Percentiles rank a stretch among this genome's conserved stretches.
Conservation (phyloP, 1,140 invertebrate species). For the Drosophila orosa region DNA sequence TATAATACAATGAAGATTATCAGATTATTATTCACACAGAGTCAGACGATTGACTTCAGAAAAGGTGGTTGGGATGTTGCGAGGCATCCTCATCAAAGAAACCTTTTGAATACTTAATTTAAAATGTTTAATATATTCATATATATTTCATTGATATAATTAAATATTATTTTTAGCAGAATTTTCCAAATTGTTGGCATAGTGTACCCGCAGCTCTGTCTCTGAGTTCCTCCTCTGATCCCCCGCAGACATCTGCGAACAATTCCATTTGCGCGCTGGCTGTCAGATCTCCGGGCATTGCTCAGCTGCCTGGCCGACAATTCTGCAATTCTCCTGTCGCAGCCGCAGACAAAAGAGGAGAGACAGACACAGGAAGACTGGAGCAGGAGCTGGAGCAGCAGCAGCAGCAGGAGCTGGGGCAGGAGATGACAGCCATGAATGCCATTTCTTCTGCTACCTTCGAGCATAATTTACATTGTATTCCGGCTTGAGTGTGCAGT, state of each 20-base stretch:
- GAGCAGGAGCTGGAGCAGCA: neutral
- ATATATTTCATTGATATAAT: neutral
- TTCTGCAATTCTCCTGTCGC: constrained; percentile 54
- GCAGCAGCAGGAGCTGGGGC: neutral
- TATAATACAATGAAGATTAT: too few relatives aligned
- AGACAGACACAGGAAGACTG: constrained; percentile 36
- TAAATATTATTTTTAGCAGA: neutral
- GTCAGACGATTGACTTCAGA: too few relatives aligned
- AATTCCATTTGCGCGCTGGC: constrained; percentile 69
- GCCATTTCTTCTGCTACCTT: constrained; percentile 63
- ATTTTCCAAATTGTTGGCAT: neutral
- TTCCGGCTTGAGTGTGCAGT: constrained; percentile 43
- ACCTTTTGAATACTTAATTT: neutral
- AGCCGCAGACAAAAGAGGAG: constrained; percentile 12
- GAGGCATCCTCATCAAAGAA: too few relatives aligned
- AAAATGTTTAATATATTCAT: neutral
- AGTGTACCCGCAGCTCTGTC: constrained; percentile 10
- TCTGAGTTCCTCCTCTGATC: neutral
- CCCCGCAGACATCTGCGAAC: constrained; percentile 34
- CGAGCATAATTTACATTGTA: constrained; percentile 73
- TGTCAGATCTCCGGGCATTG: constrained; percentile 63
- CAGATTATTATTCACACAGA: too few relatives aligned
- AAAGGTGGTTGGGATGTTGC: too few relatives aligned
- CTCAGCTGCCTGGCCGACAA: constrained; percentile 59
- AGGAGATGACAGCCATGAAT: constrained; percentile 69